Percentiles rank a stretch among this genome's conserved stretches.
Conservation (phyloP, 2,797 vertebrate species). For the Discoglossus pictus region DNA sequence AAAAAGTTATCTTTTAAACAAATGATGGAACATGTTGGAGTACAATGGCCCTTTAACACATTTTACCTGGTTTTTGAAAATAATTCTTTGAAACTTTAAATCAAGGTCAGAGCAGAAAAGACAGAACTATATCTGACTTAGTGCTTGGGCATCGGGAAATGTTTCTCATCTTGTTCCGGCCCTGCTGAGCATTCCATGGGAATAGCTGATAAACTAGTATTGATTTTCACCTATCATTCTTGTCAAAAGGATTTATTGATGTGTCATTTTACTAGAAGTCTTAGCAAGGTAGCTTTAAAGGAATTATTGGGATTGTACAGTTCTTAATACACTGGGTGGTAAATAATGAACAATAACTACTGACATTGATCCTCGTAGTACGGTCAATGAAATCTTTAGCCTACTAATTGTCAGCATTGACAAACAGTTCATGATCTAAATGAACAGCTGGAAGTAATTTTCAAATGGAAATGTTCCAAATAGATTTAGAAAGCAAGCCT, state of each 20-base stretch:
- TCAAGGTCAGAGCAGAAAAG: too few relatives aligned
- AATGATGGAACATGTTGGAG: too few relatives aligned
- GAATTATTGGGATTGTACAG: constrained; percentile 86
- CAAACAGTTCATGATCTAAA: constrained; percentile 75
- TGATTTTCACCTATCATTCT: constrained; percentile 87
- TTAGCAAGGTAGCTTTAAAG: constrained; percentile 69
- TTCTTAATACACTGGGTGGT: constrained; percentile 82
- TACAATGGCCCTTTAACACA: too few relatives aligned
- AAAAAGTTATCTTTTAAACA: too few relatives aligned
- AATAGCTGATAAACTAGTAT: constrained; percentile 86
- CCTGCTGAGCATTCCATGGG: constrained; percentile 70
- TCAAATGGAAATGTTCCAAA: constrained; percentile 58
- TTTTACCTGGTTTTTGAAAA: too few relatives aligned
- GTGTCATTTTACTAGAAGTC: constrained; percentile 77
- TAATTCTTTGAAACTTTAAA: too few relatives aligned
- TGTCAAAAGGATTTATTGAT: constrained; percentile 94
- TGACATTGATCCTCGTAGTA: constrained; percentile 68
- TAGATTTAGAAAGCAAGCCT: constrained; percentile 37
- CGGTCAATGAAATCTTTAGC: constrained; percentile 78
- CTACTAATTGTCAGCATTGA: constrained; percentile 78
- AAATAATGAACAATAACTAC: constrained; percentile 80
- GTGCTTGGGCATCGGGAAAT: too few relatives aligned
- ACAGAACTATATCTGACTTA: too few relatives aligned
- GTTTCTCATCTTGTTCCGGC: constrained; percentile 61
- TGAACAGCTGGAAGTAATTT: constrained; percentile 66